Conservation (phyloP, 2,888 invertebrate genomes). For the Encarsia formosa region DNA sequence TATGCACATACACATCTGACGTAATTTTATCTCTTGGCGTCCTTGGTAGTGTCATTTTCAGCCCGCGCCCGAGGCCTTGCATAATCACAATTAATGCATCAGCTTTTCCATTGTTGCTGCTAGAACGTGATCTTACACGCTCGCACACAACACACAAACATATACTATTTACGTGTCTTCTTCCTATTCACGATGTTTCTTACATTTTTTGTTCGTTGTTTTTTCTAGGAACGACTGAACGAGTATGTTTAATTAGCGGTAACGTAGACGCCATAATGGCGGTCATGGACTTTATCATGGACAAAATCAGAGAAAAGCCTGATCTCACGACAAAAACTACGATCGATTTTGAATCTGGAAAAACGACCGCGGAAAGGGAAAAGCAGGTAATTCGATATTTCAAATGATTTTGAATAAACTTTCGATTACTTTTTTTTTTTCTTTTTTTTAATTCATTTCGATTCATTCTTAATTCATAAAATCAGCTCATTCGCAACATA, state of each 20-base stretch:
- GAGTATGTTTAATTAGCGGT: slow-evolving; percentile 90
- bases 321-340: slow-evolving; percentile 76
- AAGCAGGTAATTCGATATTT: slow-evolving; percentile 68
- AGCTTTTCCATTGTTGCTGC: slow-evolving; percentile 9
- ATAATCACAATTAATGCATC: slow-evolving; percentile 21
- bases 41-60: slow-evolving; percentile 18
- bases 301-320: slow-evolving; percentile 92
- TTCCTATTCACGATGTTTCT: too few species aligned
- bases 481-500: too few species aligned
- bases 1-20: slow-evolving; percentile 1
- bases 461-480: too few species aligned
- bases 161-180: too few species aligned
- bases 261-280: slow-evolving; percentile 86
- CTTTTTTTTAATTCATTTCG: not conserved
- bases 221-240: slow-evolving; percentile 80
- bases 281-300: slow-evolving; percentile 90
- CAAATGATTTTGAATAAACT: too few species aligned
- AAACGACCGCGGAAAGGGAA: slow-evolving; percentile 82
- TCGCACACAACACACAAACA: not conserved
- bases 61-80: slow-evolving; percentile 13
- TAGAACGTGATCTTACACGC: not conserved
- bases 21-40: slow-evolving; percentile 17
- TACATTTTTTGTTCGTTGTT: not conserved
- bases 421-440: not conserved
- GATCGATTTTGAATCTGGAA: slow-evolving; percentile 68